Evolutionary conservation across 2,113 vertebrate genomes (phyloP).

Genomic region (Tetrao urogallus): DNA sequence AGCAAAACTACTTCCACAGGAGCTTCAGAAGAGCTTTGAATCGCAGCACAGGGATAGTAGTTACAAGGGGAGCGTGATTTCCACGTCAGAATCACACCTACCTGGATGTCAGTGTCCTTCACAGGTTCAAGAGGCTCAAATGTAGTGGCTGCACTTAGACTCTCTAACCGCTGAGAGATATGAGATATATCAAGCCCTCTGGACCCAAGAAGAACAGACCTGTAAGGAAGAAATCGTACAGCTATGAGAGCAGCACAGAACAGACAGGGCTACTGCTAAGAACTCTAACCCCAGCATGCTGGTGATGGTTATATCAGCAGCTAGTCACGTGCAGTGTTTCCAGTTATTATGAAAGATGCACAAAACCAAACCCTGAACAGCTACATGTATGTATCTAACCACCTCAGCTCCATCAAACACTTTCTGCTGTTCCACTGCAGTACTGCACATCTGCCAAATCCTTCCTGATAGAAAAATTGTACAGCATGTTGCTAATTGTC

Average conservation of each 20-base stretch:
- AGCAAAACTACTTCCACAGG: background rate
- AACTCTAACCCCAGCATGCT: background rate
- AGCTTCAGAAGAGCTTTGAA: background rate
- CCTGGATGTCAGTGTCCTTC: constrained; percentile 99
- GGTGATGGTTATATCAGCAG: background rate
- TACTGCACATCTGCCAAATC: constrained; percentile 39
- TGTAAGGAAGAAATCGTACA: constrained; percentile 51
- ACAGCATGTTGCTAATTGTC: background rate
- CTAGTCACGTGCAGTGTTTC: background rate
- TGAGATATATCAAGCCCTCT: constrained; percentile 95
- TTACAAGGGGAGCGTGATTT: background rate
- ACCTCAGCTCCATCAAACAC: background rate
- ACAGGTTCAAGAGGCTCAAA: constrained; percentile 98
- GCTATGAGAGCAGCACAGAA: background rate
- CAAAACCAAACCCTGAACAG: background rate
- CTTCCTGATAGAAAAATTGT: background rate
- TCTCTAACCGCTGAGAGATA: constrained; percentile 95
- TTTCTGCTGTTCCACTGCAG: constrained; percentile 29
- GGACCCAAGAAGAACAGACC: constrained; percentile 95
- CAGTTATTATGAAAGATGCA: background rate
- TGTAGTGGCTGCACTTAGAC: constrained; percentile 94
- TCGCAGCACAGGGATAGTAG: background rate
- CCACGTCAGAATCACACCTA: constrained; percentile 30
- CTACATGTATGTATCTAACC: background rate
- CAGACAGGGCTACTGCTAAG: background rate